phyloP scores from a whole-genome alignment of 2,113 vertebrate species.

The Dasypus novemcinctus region DNA sequence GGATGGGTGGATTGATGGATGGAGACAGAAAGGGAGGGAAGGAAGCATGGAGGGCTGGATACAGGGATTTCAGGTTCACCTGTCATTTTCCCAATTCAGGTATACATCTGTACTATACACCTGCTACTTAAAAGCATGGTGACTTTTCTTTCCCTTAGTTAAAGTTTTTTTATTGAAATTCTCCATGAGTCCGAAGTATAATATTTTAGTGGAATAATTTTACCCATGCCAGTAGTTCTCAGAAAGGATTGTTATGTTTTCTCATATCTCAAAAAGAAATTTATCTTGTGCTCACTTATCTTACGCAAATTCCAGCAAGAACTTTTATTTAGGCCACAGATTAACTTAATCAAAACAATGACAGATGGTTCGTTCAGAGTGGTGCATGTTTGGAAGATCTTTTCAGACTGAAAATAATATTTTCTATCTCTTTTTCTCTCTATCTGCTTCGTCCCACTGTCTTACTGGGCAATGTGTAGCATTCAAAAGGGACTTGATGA shows the following conservation, averaged over 20 bases:
- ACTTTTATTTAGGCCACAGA: background rate
- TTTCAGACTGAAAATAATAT: background rate
- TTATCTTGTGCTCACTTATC: background rate
- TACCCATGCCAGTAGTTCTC: background rate
- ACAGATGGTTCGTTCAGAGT: background rate
- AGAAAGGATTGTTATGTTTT: background rate
- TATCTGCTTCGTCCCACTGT: background rate
- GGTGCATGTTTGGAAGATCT: background rate
- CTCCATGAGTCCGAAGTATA: background rate
- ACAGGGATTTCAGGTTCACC: background rate
- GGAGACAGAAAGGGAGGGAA: background rate
- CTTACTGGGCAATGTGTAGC: background rate
- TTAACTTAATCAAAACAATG: background rate
- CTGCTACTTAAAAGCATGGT: background rate
- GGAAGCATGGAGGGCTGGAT: background rate
- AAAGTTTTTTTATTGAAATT: background rate
- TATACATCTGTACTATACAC: background rate
- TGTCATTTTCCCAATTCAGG: background rate
- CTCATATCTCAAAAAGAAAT: background rate
- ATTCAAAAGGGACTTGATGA: background rate
- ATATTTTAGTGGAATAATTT: constrained; percentile 17
- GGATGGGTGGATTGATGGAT: background rate
- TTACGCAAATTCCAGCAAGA: background rate
- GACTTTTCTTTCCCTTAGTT: background rate
- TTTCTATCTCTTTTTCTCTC: background rate